Base-by-base conservation (phyloP, 2,797 vertebrate species). In the Choloepus didactylus region DNA sequence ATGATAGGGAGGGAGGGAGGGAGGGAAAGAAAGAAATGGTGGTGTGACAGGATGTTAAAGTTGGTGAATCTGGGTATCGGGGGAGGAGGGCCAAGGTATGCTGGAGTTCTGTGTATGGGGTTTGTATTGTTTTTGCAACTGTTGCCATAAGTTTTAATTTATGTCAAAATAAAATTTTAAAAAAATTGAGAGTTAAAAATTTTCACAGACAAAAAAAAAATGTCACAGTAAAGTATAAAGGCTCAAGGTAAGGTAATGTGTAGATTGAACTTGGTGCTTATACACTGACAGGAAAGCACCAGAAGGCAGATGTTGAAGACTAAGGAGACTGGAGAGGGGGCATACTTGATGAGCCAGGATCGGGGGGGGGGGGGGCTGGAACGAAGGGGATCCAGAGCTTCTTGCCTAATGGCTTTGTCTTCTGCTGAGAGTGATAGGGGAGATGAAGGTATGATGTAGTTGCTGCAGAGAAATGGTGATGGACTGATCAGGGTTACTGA, bases 311-410 rank as follows among this genome's bases (percentile, higher is more conserved):
- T 8, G 25, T 23, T 62, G 27, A 51, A 44, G 59, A 56, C 59
- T 44, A 11, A 18, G 27, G 76, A 93, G 59, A 31, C 4, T 54
- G 18, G 6, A 21, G 15, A 41, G 59, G 41, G 46, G 70, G 21
- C 35, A 0, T 64, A 10, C 4, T 21, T 41, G 44, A 51, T 81
- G 76, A 49, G 11, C 9, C 16, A 73, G 31, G 44, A 35, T 35
- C 6, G 54, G 41, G 0, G 18, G 23, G 41, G 0, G 18, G 23
- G 41, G 18, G 27, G 56, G 31, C 1, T 1, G 3, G n/a, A 73
- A 27, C 7, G 56, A n/a, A n/a, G 59, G 76, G 6, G 54, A 23
- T 16, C 25, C 75, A 44, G n/a, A 27, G 12, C 35, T 69, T 35
- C 29, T 46, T 4, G 27, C 9, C 49, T 7, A 19, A 8, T 1